phyloP scores from a whole-genome alignment of 2,797 vertebrate species.

The Pipistrellus nathusii region DNA sequence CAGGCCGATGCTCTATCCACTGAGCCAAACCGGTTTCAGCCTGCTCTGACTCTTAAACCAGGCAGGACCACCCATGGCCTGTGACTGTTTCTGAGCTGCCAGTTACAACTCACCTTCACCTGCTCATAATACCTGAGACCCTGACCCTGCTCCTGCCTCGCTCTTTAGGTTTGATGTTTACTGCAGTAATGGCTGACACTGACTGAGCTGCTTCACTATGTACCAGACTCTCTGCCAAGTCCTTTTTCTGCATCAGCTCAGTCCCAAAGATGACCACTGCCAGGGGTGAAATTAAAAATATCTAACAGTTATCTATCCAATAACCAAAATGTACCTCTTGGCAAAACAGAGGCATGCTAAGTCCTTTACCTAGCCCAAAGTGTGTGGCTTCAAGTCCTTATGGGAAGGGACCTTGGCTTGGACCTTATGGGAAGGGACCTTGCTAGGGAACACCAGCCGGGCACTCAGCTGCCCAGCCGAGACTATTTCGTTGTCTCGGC shows the following conservation, averaged over 20 bases:
- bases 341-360: slow-evolving; percentile 13
- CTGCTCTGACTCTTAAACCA: neutral
- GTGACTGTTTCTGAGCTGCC: neutral
- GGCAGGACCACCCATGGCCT: neutral
- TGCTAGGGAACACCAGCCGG: no score
- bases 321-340: slow-evolving; percentile 17
- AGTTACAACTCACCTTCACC: neutral
- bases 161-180: neutral
- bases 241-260: slow-evolving; percentile 37
- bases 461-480: no score
- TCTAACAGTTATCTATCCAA: slow-evolving; percentile 1
- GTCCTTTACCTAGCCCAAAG: slow-evolving; percentile 22
- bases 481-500: no score
- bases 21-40: no score
- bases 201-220: neutral
- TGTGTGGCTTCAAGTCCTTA: no score
- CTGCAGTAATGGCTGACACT: neutral
- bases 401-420: no score
- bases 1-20: no score
- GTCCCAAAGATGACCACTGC: neutral
- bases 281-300: slow-evolving; percentile 37
- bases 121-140: neutral
- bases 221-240: slow-evolving; percentile 10
- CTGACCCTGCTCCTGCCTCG: neutral
- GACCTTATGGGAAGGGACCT: no score